Conservation (phyloP, 2,888 invertebrate genomes). For the Caenorhabditis zanzibari region DNA sequence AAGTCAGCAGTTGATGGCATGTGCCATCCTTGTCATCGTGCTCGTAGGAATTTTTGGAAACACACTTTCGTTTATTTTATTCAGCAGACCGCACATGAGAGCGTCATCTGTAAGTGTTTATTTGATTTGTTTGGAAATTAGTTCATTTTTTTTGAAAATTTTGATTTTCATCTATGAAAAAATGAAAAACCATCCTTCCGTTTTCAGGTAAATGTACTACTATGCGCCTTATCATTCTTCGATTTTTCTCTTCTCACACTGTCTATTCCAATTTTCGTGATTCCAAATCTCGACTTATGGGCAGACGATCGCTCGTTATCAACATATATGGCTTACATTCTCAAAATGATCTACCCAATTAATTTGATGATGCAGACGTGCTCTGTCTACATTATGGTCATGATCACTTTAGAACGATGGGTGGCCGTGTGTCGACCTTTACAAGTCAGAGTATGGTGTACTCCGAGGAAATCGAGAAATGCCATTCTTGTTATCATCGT, state of each 20-base stretch:
- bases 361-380: constrained; percentile 82
- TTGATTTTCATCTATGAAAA: not conserved
- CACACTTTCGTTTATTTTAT: constrained; percentile 75
- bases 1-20: constrained; percentile 78
- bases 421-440: constrained; percentile 82
- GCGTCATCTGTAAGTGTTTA: constrained; percentile 72
- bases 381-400: constrained; percentile 80
- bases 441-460: constrained; percentile 80
- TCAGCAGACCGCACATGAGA: constrained; percentile 78
- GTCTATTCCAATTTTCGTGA: constrained; percentile 80
- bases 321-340: constrained; percentile 75
- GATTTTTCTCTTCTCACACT: constrained; percentile 79
- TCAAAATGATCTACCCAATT: constrained; percentile 81
- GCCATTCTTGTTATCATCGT: constrained; percentile 77
- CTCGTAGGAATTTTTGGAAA: constrained; percentile 78
- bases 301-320: constrained; percentile 54
- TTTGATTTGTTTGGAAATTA: not conserved
- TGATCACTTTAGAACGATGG: constrained; percentile 82
- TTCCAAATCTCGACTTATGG: constrained; percentile 78
- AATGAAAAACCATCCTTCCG: not conserved
- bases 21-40: constrained; percentile 75
- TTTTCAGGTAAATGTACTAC: constrained; percentile 77
- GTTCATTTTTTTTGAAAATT: not conserved
- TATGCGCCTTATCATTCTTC: constrained; percentile 79
- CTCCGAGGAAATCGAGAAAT: constrained; percentile 77